Base-by-base conservation (phyloP, 1,140 invertebrate genomes). In the Riptortus pedestris region DNA sequence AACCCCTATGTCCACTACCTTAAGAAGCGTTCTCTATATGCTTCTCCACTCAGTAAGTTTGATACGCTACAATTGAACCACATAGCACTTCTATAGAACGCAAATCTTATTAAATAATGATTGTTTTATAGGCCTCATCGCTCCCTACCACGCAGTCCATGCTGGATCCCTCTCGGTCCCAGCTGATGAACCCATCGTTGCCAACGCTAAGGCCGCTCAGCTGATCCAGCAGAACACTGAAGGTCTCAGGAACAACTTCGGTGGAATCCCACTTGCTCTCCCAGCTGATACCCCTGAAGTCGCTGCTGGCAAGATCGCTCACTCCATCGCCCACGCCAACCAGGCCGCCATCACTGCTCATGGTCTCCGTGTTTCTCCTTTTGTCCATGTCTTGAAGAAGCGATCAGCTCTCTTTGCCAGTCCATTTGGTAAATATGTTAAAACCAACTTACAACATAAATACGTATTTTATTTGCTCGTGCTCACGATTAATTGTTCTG, bases 291-390 rank as follows among this genome's bases (percentile, higher is more conserved):
- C 66, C 52, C 69, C 69, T 20, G 69, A 64, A 52, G 68, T 69
- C 4, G 66, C 64, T 55, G 65, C 62, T 51, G 68, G 66, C 31
- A 67, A 65, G 55, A 60, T 74, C 58, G 79, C 75, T n/a, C 74
- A 67, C 67, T n/a, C 77, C 31, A 65, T 67, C 14, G 64, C 66
- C 27, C 55, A 67, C 57, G 68, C 52, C 27, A 20, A 26, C 43
- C 33, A 38, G 22, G 60, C 60, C 11, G 43, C 45, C 45, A 7
- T 57, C 75, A 75, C 0, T 69, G 69, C 12, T 75, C 76, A 0
- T 58, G n/a, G 57, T 27, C 45, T 2, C 48, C 33, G 47, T 48
- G 51, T 28, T 14, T 51, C 61, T 43, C 52, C 67, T 14, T 28
- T 51, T n/a, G 31, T 52, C 47, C 62, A 64, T 31, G 26, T 29